phyloP scores from a whole-genome alignment of 2,888 invertebrate genomes.

The Trichopoda pennipes region DNA sequence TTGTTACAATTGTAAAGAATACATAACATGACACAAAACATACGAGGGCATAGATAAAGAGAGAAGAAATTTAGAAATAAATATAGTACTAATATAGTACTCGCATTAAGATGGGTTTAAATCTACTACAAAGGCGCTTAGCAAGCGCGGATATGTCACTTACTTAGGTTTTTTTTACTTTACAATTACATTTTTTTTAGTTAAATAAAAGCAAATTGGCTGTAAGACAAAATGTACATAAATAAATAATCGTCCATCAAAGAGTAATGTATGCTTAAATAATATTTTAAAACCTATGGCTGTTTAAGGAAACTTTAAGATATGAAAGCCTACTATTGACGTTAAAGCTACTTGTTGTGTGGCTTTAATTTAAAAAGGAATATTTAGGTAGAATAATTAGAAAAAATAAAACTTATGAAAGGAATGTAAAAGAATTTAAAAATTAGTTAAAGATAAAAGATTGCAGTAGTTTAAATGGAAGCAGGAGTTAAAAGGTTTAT shows the following conservation, averaged over 20 bases:
- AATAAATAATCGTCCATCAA: no score
- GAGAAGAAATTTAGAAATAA: constrained; percentile 34
- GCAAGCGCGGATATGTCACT: not conserved
- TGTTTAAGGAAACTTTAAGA: no score
- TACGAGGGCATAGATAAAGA: not conserved
- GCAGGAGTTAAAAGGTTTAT: no score
- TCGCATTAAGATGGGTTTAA: constrained; percentile 3
- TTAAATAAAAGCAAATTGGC: constrained; percentile 76
- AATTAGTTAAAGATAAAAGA: no score
- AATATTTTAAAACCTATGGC: no score
- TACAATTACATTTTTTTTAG: no score
- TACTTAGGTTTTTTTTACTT: constrained; percentile 21
- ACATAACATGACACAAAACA: constrained; percentile 1
- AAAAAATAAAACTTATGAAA: no score
- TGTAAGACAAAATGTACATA: constrained; percentile 75
- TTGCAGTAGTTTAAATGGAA: no score
- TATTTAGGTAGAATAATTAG: not conserved
- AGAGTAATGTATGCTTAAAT: no score
- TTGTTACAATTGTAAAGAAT: not conserved
- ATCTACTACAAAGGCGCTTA: constrained; percentile 6
- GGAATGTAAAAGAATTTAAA: no score
- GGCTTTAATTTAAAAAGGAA: not conserved
- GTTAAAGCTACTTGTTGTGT: no score
- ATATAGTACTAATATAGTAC: not conserved
- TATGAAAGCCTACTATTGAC: no score